Base-by-base conservation (phyloP, 2,888 invertebrate species). In the Archips crataeganus region DNA sequence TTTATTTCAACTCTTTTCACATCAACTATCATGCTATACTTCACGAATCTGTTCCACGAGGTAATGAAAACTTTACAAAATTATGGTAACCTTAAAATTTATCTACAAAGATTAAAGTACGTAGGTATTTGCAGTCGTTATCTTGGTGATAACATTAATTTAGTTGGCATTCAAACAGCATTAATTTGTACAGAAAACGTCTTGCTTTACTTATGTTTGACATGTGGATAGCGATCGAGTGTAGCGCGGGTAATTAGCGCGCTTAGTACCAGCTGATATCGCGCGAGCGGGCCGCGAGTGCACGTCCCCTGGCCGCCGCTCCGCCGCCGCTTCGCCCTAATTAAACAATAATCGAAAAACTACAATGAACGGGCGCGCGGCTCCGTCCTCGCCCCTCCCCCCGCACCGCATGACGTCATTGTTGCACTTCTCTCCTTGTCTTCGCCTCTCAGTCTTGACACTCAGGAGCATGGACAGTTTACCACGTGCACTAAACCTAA, bases 271-370 rank as follows among this genome's bases (percentile, higher is more conserved):
- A 73, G 69, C 60, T 67, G 69, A 67, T 63, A 74, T 39, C 36
- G 15, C 67, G 75, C 77, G 77, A 81, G 89, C 93, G 91, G 90
- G 85, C 93, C 92, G 88, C 85, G 77, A 75, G 82, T 89, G 85
- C 79, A 77, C 78, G 78, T 74, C 78, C 84, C 84, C 93, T 92
- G 92, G 90, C 92, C 92, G 93, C 90, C 93, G 93, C 92, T 90
- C 89, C 92, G 93, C 93, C 93, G 94, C 94, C 93, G 94, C 93
- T 93, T 94, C 93, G 94, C 93, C 94, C 94, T 94, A 94, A 94
- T 94, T 94, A 94, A 94, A 94, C 94, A 94, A 94, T 94, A 94
- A 94, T 94, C 94, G 94, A 94, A 94, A 94, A 93, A 94, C 93
- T 94, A 94, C 94, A 94, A 94, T 93, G 93, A 94, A 91, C 94